Evolutionary conservation across 2,113 vertebrate genomes (phyloP).

Genomic region (Microtus montanus): DNA sequence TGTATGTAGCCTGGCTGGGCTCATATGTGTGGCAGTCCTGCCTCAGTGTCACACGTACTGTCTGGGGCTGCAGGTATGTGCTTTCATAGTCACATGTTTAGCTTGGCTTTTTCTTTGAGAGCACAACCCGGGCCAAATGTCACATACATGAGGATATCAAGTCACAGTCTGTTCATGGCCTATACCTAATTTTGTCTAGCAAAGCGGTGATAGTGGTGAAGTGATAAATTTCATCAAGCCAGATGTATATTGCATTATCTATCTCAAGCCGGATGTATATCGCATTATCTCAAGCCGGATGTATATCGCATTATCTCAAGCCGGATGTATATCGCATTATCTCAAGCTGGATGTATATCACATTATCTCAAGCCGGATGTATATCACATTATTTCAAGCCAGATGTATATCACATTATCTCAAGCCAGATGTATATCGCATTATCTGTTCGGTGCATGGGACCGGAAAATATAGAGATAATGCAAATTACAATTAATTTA

Average conservation of each 20-base stretch:
- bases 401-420: neutral
- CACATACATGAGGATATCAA: neutral
- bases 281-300: neutral
- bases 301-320: neutral
- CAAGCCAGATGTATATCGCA: neutral
- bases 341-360: neutral
- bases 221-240: neutral
- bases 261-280: neutral
- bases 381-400: neutral
- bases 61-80: neutral
- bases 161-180: neutral
- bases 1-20: neutral
- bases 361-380: neutral
- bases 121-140: neutral
- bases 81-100: neutral
- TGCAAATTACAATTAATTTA: neutral
- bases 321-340: neutral
- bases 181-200: neutral
- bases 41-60: neutral
- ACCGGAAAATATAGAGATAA: neutral
- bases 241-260: too few species aligned
- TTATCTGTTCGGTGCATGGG: neutral
- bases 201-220: neutral
- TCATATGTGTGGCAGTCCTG: neutral
- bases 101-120: neutral